These are phyloP conservation scores for Ciconia maguari DNA, from an alignment of 2,113 vertebrate species.

Conservation along the genomic window DNA sequence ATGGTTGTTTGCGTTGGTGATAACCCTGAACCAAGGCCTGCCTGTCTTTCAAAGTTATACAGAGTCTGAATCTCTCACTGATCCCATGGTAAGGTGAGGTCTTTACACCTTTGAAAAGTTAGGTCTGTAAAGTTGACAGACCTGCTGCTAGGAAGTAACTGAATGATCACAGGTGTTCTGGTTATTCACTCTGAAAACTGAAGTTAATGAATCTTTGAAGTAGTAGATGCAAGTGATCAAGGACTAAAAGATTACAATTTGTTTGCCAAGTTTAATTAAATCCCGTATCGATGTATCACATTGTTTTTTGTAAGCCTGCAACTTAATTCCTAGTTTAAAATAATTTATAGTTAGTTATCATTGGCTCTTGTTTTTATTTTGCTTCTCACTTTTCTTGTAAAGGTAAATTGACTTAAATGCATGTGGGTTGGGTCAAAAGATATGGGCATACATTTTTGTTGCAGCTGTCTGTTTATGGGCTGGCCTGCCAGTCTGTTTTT, in stretches of 20 bases:
- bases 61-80: neutral
- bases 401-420: neutral
- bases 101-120: neutral
- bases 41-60: neutral
- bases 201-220: slow-evolving; percentile 51
- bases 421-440: neutral
- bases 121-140: neutral
- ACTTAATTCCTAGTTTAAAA: neutral
- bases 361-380: neutral
- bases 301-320: neutral
- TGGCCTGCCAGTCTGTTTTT: neutral
- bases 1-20: neutral
- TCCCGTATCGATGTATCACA: neutral
- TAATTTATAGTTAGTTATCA: neutral
- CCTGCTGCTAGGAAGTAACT: neutral
- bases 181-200: slow-evolving; percentile 46
- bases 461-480: neutral
- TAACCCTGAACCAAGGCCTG: neutral
- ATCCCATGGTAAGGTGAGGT: neutral
- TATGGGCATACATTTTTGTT: neutral
- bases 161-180: slow-evolving; percentile 32
- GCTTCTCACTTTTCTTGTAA: neutral
- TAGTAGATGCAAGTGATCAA: slow-evolving; percentile 29
- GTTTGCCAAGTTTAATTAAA: slow-evolving; percentile 35
- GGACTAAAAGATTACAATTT: slow-evolving; percentile 22